A percentile compares a stretch with the other conserved stretches of the same genome.
phyloP scores from a whole-genome alignment of 2,888 invertebrate genomes.

The Hyles lineata region DNA sequence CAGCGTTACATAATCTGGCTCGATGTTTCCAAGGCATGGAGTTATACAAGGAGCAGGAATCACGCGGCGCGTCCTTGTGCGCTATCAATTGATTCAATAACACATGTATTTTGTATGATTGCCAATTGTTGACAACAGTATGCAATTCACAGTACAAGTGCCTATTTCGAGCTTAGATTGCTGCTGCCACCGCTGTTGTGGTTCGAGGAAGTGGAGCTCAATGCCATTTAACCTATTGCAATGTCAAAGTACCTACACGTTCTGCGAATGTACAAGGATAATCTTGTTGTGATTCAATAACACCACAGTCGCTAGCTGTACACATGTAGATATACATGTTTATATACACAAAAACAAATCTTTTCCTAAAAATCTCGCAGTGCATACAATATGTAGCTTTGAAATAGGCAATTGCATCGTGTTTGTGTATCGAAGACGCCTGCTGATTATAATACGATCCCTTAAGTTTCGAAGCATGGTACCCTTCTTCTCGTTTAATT shows the following conservation, averaged over 20 bases:
- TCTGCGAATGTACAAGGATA: not conserved
- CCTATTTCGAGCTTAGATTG: slow-evolving; percentile 6
- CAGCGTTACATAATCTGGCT: not conserved
- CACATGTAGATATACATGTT: not conserved
- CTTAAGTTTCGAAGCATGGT: no score
- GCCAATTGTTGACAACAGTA: slow-evolving; percentile 18
- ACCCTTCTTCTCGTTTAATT: no score
- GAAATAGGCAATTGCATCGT: no score
- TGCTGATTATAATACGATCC: no score
- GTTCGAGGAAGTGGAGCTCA: not conserved
- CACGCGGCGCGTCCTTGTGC: not conserved
- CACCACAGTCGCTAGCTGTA: slow-evolving; percentile 4
- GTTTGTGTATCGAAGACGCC: no score
- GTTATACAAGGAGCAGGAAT: not conserved
- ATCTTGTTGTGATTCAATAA: not conserved
- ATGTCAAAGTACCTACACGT: slow-evolving; percentile 3
- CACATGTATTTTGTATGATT: slow-evolving; percentile 3
- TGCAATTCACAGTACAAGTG: slow-evolving; percentile 13
- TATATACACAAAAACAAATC: no score
- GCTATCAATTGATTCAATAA: slow-evolving; percentile 13
- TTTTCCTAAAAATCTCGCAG: no score
- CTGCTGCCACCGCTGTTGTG: not conserved
- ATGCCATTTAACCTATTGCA: slow-evolving; percentile 18
- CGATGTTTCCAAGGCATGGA: not conserved
- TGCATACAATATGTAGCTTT: no score